phyloP scores from a whole-genome alignment of 1,140 invertebrate genomes.

The Mercenaria mercenaria region DNA sequence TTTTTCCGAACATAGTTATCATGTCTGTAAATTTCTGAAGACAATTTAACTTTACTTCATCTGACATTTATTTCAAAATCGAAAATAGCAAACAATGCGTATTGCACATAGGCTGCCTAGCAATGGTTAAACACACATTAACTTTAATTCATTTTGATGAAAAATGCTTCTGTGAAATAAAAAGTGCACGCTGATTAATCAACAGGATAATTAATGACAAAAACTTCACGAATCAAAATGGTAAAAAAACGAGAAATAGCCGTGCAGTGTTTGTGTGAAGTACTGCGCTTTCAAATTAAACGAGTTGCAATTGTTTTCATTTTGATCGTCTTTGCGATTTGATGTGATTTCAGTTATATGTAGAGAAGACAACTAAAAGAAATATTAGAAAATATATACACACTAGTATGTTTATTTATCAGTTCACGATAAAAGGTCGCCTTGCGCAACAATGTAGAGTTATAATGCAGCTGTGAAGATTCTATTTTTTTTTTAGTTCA shows the following conservation, averaged over 20 bases:
- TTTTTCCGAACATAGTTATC: background rate
- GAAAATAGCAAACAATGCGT: background rate
- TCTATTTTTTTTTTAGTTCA: no score
- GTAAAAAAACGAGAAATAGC: background rate
- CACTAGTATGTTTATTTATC: no score
- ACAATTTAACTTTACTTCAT: background rate
- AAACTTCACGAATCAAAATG: constrained; percentile 10
- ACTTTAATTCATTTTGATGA: constrained; percentile 38
- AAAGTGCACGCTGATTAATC: constrained; percentile 27
- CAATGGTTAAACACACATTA: background rate
- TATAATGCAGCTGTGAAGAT: no score
- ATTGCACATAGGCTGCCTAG: background rate
- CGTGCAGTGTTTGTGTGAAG: background rate
- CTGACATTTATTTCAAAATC: background rate
- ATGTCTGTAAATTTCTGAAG: background rate
- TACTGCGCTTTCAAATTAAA: background rate
- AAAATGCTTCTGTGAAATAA: constrained; percentile 11
- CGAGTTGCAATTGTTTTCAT: background rate
- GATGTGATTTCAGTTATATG: no score
- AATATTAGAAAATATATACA: no score
- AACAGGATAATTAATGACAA: constrained; percentile 49
- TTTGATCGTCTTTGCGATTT: no score
- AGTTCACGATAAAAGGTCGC: no score
- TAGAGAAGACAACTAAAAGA: no score
- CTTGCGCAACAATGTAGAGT: no score